A percentile compares a stretch with the other conserved stretches of the same genome.
These are phyloP conservation scores for Heterodera filipjevi DNA, from an alignment of 2,888 invertebrate species.

Conservation along the genomic window DNA sequence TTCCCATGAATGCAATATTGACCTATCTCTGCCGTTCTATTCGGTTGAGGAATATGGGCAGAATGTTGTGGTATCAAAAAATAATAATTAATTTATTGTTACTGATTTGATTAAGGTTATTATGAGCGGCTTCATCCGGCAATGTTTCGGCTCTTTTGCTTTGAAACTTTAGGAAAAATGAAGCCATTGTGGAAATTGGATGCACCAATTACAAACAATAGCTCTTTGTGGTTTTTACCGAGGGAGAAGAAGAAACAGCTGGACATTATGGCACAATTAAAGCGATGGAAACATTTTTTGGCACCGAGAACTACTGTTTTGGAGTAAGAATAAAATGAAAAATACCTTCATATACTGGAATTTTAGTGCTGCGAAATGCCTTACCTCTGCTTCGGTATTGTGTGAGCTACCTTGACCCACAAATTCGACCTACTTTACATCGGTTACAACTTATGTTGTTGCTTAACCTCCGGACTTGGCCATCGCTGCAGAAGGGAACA, in stretches of 20 bases:
- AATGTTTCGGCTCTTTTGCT: neutral
- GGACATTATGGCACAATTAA: neutral
- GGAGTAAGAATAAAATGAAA: neutral
- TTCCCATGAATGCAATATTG: neutral
- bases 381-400: too few relatives aligned
- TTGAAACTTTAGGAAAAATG: neutral
- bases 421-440: too few relatives aligned
- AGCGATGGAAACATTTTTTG: neutral
- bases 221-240: neutral
- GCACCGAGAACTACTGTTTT: neutral
- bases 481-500: too few relatives aligned
- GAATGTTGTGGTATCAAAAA: neutral
- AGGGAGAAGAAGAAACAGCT: neutral
- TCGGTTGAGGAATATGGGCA: neutral
- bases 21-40: neutral
- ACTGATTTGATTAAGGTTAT: neutral
- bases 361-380: neutral
- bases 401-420: too few relatives aligned
- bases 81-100: too few relatives aligned
- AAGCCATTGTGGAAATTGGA: neutral
- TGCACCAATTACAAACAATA: neutral
- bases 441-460: too few relatives aligned
- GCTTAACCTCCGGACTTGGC: too few relatives aligned
- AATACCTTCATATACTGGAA: neutral
- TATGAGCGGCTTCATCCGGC: neutral